A percentile compares a stretch with the other conserved stretches of the same genome.
Evolutionary conservation across 1,140 invertebrate species (phyloP).

Genomic region (Drosophila athabasca): DNA sequence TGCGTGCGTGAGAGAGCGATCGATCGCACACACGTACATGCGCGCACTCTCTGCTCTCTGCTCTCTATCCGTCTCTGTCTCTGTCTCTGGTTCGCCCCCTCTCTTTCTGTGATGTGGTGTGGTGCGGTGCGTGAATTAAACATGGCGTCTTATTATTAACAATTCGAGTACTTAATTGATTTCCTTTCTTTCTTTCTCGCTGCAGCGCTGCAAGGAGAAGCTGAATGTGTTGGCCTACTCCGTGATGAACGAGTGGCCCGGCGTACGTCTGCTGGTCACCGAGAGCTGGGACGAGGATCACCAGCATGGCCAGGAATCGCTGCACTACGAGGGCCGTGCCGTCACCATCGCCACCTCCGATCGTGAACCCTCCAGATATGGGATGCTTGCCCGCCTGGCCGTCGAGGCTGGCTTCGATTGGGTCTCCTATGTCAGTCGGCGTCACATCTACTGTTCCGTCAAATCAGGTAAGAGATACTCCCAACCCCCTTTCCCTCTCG

Average conservation of each 20-base stretch:
- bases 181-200: constrained; percentile 77
- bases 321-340: constrained; percentile 98
- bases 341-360: constrained; percentile 98
- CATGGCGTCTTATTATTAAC: constrained; percentile 62
- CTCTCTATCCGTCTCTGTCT: constrained; percentile 34
- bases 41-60: constrained; percentile 19
- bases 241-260: constrained; percentile 99
- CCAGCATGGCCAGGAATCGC: constrained; percentile 90
- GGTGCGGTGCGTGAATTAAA: constrained; percentile 54
- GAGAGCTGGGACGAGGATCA: constrained; percentile 97
- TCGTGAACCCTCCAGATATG: constrained; percentile 95
- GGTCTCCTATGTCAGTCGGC: constrained; percentile 97
- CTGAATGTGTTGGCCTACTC: constrained; percentile 96
- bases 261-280: constrained; percentile 94
- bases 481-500: neutral
- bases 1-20: constrained; percentile 6
- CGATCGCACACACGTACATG: constrained; percentile 6
- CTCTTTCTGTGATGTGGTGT: constrained; percentile 17
- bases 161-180: constrained; percentile 56
- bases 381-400: constrained; percentile 97
- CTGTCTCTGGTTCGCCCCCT: constrained; percentile 20
- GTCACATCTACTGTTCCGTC: constrained; percentile 98
- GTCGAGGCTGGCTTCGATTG: constrained; percentile 99
- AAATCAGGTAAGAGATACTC: constrained; percentile 92
- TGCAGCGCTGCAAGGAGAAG: constrained; percentile 97